Conservation (phyloP, 1,140 invertebrate genomes). For the Goniozus legneri region DNA sequence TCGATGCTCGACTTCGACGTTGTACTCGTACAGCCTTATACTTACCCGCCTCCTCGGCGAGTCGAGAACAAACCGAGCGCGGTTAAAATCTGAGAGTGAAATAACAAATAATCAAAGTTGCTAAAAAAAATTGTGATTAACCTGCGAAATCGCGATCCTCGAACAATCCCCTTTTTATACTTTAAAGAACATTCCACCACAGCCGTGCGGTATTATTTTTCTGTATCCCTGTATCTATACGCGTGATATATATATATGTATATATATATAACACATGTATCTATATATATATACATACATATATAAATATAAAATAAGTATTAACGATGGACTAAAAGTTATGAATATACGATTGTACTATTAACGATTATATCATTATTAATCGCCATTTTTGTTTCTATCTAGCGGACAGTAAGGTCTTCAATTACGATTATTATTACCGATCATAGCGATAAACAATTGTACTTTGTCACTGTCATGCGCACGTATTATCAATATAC, state of each 20-base stretch:
- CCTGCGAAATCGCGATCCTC: slow-evolving; percentile 8
- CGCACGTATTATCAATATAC: no score
- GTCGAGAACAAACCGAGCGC: slow-evolving; percentile 9
- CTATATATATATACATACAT: slow-evolving; percentile 14
- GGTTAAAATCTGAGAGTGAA: slow-evolving; percentile 9
- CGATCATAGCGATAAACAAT: slow-evolving; percentile 47
- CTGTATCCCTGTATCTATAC: slow-evolving; percentile 52
- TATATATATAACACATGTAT: slow-evolving; percentile 9
- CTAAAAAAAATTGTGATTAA: no score
- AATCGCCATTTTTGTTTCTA: slow-evolving; percentile 38
- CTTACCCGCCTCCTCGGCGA: background rate
- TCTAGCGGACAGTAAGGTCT: slow-evolving; percentile 40
- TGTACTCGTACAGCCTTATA: background rate
- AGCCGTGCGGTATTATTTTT: slow-evolving; percentile 50
- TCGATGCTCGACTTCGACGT: background rate
- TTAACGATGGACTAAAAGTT: slow-evolving; percentile 34
- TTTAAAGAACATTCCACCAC: slow-evolving; percentile 45
- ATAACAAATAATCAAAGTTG: no score
- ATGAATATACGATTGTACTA: slow-evolving; percentile 30
- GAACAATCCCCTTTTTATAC: slow-evolving; percentile 15
- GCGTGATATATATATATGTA: slow-evolving; percentile 32
- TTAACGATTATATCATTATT: slow-evolving; percentile 27
- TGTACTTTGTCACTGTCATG: slow-evolving; percentile 52
- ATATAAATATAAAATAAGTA: slow-evolving; percentile 14
- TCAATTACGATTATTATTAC: slow-evolving; percentile 47